phyloP scores from a whole-genome alignment of 2,797 vertebrate species.

The Yasuhikotakia modesta region DNA sequence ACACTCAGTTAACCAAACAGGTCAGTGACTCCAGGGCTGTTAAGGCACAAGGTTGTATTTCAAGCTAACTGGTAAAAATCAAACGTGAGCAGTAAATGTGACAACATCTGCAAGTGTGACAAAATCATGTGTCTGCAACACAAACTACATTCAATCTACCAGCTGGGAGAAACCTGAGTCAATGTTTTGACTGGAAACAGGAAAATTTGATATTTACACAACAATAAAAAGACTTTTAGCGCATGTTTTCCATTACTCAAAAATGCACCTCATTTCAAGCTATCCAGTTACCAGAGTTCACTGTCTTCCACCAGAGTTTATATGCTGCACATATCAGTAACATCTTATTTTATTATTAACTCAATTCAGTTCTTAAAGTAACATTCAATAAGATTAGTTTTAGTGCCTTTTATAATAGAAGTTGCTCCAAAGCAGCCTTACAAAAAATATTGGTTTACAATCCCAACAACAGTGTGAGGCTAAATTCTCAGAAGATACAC shows the following conservation, averaged over 20 bases:
- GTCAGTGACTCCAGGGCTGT: background rate
- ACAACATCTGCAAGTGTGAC: background rate
- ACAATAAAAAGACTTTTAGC: constrained; percentile 6
- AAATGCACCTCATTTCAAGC: constrained; percentile 8
- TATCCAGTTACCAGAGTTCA: constrained; percentile 32
- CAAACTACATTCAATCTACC: background rate
- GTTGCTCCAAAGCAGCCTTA: background rate
- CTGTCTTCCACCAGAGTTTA: too few relatives aligned
- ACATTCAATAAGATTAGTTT: background rate
- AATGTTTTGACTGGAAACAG: constrained; percentile 18
- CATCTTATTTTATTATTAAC: background rate
- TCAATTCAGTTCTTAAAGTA: background rate
- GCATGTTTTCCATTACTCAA: constrained; percentile 11
- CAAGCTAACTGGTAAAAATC: background rate
- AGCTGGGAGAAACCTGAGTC: background rate
- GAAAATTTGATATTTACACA: constrained; percentile 27
- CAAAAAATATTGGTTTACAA: background rate
- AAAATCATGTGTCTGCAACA: background rate
- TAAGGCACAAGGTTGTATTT: background rate
- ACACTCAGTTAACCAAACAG: background rate
- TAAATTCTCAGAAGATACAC: background rate
- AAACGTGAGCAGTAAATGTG: background rate
- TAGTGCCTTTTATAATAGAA: background rate
- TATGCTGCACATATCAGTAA: background rate
- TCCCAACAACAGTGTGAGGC: background rate